A percentile compares a stretch with the other conserved stretches of the same genome.
Conservation (phyloP, 2,797 vertebrate species). For the Luscinia megarhynchos region DNA sequence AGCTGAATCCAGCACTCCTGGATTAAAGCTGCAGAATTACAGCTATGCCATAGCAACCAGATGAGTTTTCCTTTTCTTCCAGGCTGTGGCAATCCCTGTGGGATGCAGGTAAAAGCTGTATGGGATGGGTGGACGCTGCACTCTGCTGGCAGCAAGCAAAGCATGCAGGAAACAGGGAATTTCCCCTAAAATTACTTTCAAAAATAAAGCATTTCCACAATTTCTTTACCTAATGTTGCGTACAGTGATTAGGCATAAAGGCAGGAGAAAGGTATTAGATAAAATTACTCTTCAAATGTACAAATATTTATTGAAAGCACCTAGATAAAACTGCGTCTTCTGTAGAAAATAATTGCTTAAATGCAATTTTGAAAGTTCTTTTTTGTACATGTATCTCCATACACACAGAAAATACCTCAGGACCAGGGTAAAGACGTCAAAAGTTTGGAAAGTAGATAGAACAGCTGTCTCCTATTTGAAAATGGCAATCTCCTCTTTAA, state of each 20-base stretch:
- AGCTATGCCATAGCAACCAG: background rate
- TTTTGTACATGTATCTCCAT: background rate
- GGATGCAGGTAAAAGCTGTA: background rate
- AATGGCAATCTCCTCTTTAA: background rate
- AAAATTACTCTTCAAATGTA: background rate
- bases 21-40: background rate
- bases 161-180: background rate
- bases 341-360: background rate
- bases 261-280: background rate
- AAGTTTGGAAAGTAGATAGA: background rate
- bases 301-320: background rate
- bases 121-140: conserved; percentile 53
- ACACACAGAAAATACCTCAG: background rate
- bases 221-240: background rate
- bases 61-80: background rate
- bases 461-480: background rate
- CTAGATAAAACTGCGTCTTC: background rate
- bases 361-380: background rate
- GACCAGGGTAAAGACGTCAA: background rate
- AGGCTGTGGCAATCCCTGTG: background rate
- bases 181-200: background rate
- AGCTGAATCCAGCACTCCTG: background rate
- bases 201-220: background rate
- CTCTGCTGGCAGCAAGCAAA: conserved; percentile 67
- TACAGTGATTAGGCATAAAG: background rate